Percentiles rank a stretch among this genome's conserved stretches.
These are phyloP conservation scores for Drosophila demipolita DNA, from an alignment of 2,888 invertebrate genomes.

Conservation along the genomic window DNA sequence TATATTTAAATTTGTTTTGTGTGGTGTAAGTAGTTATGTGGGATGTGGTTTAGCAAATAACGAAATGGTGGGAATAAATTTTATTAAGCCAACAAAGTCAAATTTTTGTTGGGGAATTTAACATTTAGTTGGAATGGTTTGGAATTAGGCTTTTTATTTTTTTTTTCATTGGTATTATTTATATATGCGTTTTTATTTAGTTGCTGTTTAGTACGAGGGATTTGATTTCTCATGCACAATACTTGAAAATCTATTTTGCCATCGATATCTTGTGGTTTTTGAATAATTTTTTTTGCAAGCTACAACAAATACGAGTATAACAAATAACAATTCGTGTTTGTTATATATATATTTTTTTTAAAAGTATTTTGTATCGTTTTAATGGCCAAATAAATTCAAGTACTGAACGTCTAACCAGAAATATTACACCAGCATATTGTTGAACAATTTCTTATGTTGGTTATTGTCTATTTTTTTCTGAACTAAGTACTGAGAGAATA, in stretches of 20 bases:
- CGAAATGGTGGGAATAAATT: constrained; percentile 35
- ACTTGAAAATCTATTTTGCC: constrained; percentile 83
- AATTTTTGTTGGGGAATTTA: constrained; percentile 33
- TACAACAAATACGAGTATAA: constrained; percentile 54
- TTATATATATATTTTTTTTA: constrained; percentile 22
- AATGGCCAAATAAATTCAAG: constrained; percentile 83
- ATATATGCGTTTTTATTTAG: constrained; percentile 70
- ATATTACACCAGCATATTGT: constrained; percentile 85
- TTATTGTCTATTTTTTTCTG: constrained; percentile 59
- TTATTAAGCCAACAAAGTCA: constrained; percentile 35
- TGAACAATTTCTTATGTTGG: constrained; percentile 76
- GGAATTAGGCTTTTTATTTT: constrained; percentile 43
- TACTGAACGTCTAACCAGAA: constrained; percentile 84
- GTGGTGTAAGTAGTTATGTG: constrained; percentile 27
- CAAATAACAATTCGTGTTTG: constrained; percentile 45
- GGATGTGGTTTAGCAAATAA: constrained; percentile 45
- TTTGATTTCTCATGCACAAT: constrained; percentile 85
- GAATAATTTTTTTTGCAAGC: constrained; percentile 39
- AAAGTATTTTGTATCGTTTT: constrained; percentile 19
- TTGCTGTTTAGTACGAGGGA: constrained; percentile 84
- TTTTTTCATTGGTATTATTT: constrained; percentile 58
- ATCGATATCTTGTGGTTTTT: constrained; percentile 44
- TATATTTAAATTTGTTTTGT: constrained; percentile 30
- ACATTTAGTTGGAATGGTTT: constrained; percentile 14
- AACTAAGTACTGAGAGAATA: constrained; percentile 44